Evolutionary conservation across 2,113 vertebrate species (phyloP).

Genomic region (Tretioscincus oriximinensis): DNA sequence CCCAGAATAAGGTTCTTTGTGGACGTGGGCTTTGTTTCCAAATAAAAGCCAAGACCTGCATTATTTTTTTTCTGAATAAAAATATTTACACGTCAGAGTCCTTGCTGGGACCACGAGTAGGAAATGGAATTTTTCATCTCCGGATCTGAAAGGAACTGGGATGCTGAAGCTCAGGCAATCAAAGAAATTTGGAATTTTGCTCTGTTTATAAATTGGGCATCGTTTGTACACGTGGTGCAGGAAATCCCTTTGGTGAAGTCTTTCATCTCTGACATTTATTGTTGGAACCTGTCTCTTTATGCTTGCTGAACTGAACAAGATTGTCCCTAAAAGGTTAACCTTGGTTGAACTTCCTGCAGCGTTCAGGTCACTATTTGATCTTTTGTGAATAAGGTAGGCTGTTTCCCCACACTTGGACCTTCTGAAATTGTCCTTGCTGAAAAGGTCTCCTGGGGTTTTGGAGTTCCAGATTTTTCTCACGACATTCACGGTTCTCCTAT

Average conservation of each 20-base stretch:
- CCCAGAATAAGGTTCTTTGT: too few relatives aligned
- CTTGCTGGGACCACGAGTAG: constrained; percentile 48
- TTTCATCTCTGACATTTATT: not conserved
- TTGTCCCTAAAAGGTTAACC: not conserved
- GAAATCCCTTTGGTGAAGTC: not conserved
- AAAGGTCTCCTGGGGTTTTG: not conserved
- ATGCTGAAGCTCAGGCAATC: not conserved
- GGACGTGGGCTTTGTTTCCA: not conserved
- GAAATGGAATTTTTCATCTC: constrained; percentile 52
- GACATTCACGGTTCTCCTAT: not conserved
- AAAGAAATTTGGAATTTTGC: not conserved
- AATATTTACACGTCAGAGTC: constrained; percentile 40
- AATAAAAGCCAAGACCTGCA: constrained; percentile 17
- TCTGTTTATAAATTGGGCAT: not conserved
- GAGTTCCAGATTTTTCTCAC: not conserved
- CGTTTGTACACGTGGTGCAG: not conserved
- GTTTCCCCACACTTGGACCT: not conserved
- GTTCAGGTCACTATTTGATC: too few relatives aligned
- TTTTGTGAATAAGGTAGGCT: not conserved
- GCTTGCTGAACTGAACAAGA: not conserved
- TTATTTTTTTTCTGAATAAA: not conserved
- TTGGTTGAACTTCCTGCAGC: not conserved
- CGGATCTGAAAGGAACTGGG: constrained; percentile 30
- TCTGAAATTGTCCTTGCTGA: not conserved
- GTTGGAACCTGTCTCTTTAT: not conserved